Conservation (phyloP, 2,797 vertebrate species). For the Pseudopleuronectes americanus region DNA sequence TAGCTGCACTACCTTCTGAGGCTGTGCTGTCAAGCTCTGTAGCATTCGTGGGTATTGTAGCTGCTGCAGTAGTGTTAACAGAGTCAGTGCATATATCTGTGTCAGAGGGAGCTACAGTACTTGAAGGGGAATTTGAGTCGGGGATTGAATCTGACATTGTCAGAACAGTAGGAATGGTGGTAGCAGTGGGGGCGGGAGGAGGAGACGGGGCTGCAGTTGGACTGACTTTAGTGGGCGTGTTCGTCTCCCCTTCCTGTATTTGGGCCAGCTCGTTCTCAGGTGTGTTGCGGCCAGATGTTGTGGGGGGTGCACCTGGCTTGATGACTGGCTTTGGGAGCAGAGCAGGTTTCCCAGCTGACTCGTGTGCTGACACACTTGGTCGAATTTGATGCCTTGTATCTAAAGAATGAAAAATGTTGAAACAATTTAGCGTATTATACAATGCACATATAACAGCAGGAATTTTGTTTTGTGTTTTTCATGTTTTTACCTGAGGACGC, state of each 20-base stretch:
- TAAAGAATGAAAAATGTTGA: constrained; percentile 45
- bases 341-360: constrained; percentile 82
- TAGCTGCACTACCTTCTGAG: constrained; percentile 38
- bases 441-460: background rate
- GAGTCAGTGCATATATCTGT: constrained; percentile 64
- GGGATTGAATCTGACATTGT: constrained; percentile 63
- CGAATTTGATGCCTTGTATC: constrained; percentile 84
- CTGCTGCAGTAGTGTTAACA: constrained; percentile 41
- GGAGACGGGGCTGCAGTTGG: constrained; percentile 14
- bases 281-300: constrained; percentile 77
- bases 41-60: constrained; percentile 35
- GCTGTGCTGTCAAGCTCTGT: constrained; percentile 46
- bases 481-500: constrained; percentile 90
- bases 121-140: constrained; percentile 52
- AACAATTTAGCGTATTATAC: background rate
- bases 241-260: constrained; percentile 73
- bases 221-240: constrained; percentile 56
- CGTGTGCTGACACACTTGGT: constrained; percentile 77
- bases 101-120: constrained; percentile 57
- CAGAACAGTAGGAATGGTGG: constrained; percentile 30
- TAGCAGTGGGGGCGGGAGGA: constrained; percentile 22
- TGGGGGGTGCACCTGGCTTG: constrained; percentile 69
- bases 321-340: constrained; percentile 84
- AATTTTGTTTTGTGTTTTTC: constrained; percentile 7
- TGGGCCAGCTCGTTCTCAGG: constrained; percentile 79